Evolutionary conservation across 2,797 vertebrate species (phyloP), one percentile per base, ranked within the genome.

Genomic region (Brachyrhaphis roseni): DNA sequence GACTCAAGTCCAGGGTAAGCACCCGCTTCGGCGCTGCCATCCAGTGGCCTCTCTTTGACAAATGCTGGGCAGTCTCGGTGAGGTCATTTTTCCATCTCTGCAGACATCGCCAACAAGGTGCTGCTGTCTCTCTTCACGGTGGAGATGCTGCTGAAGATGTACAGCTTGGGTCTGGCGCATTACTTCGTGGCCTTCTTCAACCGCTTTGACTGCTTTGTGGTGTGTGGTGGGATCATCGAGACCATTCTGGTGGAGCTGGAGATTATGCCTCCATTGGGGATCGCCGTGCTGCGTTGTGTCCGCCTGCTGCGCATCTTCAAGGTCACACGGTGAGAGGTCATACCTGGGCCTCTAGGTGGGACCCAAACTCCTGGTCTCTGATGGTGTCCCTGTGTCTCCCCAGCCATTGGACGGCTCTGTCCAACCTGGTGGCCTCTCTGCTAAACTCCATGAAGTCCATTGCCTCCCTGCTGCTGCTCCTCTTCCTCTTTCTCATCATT

Each of bases 401-500:
- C 90, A 99, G 98, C 91, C 98, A 99, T 91, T 99, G 98, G 98
- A 97, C 97, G 51, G 97, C 98, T 83, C 95, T 99, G 92, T 99
- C 98, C 94, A 98, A 99, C 91, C 95, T 99, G 88, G 98, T 99
- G 93, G 97, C 97, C 1, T 99, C 98, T n/a, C 95, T 99, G 93
- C 90, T 99, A 85, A 99, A 99, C 95, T 99, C 98, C 86, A 99
- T 99, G 98, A 99, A 99, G 94, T 99, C 98, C 91, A 99, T 99
- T 68, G 98, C 98, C 90, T 99, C 98, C 5, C 96, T 99, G 91
- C 93, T 99, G 92, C 95, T 99, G 66, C 97, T 99, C 72, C 97
- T 99, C 85, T 99, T 99, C 95, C 97, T 99, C 92, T 99, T 99
- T 95, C 98, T 99, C 94, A 99, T 99, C 96, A 99, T 99, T 95